A percentile compares a stretch with the other conserved stretches of the same genome.
phyloP scores from a whole-genome alignment of 2,888 invertebrate genomes.

The Pachydiplax longipennis region DNA sequence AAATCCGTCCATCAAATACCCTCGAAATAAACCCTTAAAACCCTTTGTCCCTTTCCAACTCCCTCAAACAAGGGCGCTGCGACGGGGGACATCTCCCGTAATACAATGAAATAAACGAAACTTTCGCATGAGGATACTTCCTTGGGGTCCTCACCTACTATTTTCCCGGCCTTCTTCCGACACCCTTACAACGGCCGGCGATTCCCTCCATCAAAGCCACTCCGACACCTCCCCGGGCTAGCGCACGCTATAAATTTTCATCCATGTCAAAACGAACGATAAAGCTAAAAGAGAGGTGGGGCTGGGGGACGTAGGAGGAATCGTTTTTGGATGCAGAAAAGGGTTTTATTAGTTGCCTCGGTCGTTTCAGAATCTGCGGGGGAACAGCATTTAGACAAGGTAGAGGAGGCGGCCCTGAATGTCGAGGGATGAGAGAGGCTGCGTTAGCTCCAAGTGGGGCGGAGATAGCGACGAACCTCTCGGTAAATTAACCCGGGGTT shows the following conservation, averaged over 20 bases:
- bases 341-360: not conserved
- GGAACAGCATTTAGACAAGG: not conserved
- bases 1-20: not conserved
- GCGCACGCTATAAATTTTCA: conserved; percentile 2
- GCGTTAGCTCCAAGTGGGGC: not conserved
- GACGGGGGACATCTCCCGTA: not conserved
- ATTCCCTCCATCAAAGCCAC: not conserved
- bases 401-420: not conserved
- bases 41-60: not conserved
- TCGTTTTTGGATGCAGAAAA: not conserved
- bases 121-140: not conserved
- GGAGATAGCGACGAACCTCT: not conserved
- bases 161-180: not conserved
- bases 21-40: not conserved
- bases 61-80: not conserved
- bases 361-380: not conserved
- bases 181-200: not conserved
- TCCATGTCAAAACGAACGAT: conserved; percentile 11
- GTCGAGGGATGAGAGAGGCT: not conserved
- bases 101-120: not conserved
- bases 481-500: conserved; percentile 24
- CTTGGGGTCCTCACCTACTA: not conserved
- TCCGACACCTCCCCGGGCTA: not conserved
- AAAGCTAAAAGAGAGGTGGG: not conserved
- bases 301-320: not conserved